A percentile compares a stretch with the other conserved stretches of the same genome.
These are phyloP conservation scores for Drosophila dives DNA, from an alignment of 2,888 invertebrate species.

Conservation along the genomic window DNA sequence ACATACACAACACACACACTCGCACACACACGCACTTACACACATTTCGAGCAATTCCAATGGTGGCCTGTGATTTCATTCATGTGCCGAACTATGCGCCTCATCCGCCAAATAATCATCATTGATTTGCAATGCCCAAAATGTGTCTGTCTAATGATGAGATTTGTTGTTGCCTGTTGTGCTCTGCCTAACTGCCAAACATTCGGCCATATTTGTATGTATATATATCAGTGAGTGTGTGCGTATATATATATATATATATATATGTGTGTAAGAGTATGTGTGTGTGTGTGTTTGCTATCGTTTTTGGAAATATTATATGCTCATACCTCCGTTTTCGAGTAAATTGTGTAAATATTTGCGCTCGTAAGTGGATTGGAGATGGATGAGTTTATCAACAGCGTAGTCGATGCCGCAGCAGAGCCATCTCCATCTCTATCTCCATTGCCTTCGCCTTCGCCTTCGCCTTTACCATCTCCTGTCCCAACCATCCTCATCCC, in stretches of 20 bases:
- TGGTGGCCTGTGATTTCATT: conserved; percentile 70
- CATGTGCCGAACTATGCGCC: conserved; percentile 59
- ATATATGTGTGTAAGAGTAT: conserved; percentile 25
- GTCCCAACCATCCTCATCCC: conserved; percentile 33
- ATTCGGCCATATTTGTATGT: conserved; percentile 52
- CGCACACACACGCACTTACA: conserved; percentile 14
- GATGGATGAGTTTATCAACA: conserved; percentile 84
- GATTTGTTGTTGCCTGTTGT: conserved; percentile 74
- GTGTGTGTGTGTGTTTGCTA: conserved; percentile 71
- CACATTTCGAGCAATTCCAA: conserved; percentile 41
- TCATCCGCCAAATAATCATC: conserved; percentile 48
- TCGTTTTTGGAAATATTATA: conserved; percentile 83
- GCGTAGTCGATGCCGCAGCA: conserved; percentile 61
- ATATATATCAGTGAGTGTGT: conserved; percentile 28
- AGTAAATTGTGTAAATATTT: conserved; percentile 83
- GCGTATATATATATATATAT: conserved; percentile 20
- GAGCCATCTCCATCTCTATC: conserved; percentile 51
- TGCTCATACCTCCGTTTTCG: conserved; percentile 81
- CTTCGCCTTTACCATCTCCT: neutral
- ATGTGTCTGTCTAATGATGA: conserved; percentile 67
- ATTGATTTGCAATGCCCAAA: conserved; percentile 75
- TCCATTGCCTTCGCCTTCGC: neutral
- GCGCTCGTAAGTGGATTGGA: conserved; percentile 84
- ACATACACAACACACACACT: conserved; percentile 23
- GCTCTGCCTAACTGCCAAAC: conserved; percentile 75